Conservation (phyloP, 1,140 invertebrate genomes). For the Phthorimaea operculella region DNA sequence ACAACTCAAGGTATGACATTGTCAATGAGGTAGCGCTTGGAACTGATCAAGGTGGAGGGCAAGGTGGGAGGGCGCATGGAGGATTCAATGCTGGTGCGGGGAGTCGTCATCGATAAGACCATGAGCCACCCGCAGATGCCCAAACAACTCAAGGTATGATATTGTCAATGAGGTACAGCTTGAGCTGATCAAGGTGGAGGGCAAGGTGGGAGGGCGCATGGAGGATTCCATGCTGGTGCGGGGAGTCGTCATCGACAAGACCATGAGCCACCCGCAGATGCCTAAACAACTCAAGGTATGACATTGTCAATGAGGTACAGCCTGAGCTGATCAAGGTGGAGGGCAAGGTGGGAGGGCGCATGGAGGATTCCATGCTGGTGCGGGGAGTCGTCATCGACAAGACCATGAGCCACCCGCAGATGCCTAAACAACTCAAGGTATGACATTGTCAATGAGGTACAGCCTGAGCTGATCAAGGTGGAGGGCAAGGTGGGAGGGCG, state of each 20-base stretch:
- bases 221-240: conserved; percentile 98
- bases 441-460: no score
- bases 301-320: conserved; percentile 97
- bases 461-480: no score
- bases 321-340: conserved; percentile 99
- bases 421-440: conserved; percentile 99
- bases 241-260: conserved; percentile 98
- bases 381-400: conserved; percentile 98
- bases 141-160: no score
- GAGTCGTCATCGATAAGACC: no score
- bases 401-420: conserved; percentile 99
- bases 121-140: no score
- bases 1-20: conserved; percentile 88
- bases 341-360: conserved; percentile 96
- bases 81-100: no score
- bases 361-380: conserved; percentile 98
- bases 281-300: conserved; percentile 95
- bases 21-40: no score
- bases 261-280: conserved; percentile 99
- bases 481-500: no score
- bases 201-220: conserved; percentile 96
- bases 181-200: conserved; percentile 98
- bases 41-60: no score
- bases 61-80: no score
- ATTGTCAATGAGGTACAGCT: conserved; percentile 99